phyloP scores from a whole-genome alignment of 2,888 invertebrate genomes.

The Gastracanthus pulcherrimus region DNA sequence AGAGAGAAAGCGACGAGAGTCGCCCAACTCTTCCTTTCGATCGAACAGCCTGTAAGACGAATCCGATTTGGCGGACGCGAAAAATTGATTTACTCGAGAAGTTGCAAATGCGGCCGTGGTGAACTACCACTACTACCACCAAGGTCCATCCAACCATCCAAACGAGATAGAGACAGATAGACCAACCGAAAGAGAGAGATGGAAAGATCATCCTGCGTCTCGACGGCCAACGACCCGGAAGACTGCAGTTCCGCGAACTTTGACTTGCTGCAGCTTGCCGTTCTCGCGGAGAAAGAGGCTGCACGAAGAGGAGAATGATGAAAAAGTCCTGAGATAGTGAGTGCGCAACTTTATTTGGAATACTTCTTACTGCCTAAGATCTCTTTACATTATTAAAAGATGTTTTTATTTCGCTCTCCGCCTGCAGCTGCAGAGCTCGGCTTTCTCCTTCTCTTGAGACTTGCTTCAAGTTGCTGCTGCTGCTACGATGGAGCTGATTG shows the following conservation, averaged over 20 bases:
- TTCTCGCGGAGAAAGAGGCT: not conserved
- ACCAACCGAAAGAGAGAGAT: not conserved
- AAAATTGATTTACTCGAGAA: slow-evolving; percentile 65
- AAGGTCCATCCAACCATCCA: slow-evolving; percentile 15
- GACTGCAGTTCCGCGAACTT: slow-evolving; percentile 58
- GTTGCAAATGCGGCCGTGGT: slow-evolving; percentile 61
- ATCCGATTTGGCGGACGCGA: slow-evolving; percentile 62
- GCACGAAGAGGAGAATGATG: too few species aligned
- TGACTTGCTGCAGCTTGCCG: slow-evolving; percentile 1
- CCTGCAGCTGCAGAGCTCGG: too few species aligned
- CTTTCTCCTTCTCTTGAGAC: not conserved
- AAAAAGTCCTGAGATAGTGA: slow-evolving; percentile 5
- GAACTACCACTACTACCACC: slow-evolving; percentile 28
- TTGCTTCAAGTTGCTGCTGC: not conserved
- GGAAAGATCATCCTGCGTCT: slow-evolving; percentile 15
- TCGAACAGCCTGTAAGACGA: slow-evolving; percentile 57
- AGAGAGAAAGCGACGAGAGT: not conserved
- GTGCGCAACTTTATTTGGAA: slow-evolving; percentile 27
- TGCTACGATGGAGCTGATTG: not conserved
- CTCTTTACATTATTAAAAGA: slow-evolving; percentile 52
- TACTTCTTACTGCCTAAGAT: slow-evolving; percentile 8
- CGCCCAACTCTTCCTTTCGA: slow-evolving; percentile 53
- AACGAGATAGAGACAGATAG: too few species aligned
- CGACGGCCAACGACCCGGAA: slow-evolving; percentile 60
- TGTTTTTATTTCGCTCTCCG: slow-evolving; percentile 36